Base-by-base conservation (phyloP, 2,888 invertebrate species). In the Coenonympha arcania region DNA sequence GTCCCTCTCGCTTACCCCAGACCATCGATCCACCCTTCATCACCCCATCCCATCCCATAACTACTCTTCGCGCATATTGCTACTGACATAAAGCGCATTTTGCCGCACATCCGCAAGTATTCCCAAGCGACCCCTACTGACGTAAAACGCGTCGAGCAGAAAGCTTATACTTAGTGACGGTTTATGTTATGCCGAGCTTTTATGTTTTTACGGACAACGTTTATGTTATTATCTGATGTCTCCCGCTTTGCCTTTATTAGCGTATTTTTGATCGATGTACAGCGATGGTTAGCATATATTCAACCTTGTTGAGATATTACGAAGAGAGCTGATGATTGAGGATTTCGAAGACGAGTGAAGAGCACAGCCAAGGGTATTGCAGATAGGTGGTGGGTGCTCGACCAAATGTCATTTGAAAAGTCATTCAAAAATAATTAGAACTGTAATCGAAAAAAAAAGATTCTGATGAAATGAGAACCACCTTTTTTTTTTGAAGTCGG, bases 21-120 rank as follows among this genome's bases (percentile, higher is more conserved):
- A 54, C 66, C 78, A 84, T 84, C 83, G 83, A 83, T 83, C 83
- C 78, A 74, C 75, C 75, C 76, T 69, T 61, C 63, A 54, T 48
- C 51, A 47, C 48, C 41, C 51, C 34, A 53, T 50, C 41, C 51
- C 34, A 53, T 50, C 48, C 57, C 54, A 16, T 18, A 18, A 26
- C 24, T 18, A 48, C 53, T 43, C 50, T 36, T 37, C 51, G 40
- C 55, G 61, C 60, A 64, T 69, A 69, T 58, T 52, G 40, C 51
- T 16, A 57, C 6, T 33, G 37, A n/a, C 22, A 57, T 66, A 79
- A n/a, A 56, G 59, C 65, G 54, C 61, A 65, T 69, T 48, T 34
- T 31, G 11, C 48, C 47, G 28, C 42, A 44, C 15, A 18, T 30
- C 28, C 28, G 48, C 43, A 56, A 52, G 20, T 43, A 33, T 56